Base-by-base conservation (phyloP, 2,888 invertebrate genomes). In the Anarsia innoxiella region DNA sequence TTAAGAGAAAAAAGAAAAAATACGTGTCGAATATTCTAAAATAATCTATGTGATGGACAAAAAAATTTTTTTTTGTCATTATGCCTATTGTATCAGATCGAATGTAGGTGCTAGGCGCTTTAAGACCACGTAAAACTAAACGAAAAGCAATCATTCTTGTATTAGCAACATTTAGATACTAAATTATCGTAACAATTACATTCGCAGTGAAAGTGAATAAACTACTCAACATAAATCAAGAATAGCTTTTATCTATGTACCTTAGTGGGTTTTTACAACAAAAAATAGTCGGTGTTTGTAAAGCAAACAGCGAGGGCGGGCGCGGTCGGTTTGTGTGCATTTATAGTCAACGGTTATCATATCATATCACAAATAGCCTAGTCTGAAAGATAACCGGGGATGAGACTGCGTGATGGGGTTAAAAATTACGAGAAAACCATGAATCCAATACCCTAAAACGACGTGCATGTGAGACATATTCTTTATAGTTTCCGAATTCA, bases 241-340 rank as follows among this genome's bases (percentile, higher is more conserved):
- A 32, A 32, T 23, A n/a, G 25, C 6, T 29, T 38, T 33, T 37
- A 36, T 41, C 23, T 31, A 14, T 27, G 14, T 39, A 15, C 27
- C 4, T 31, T 31, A 53, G 51, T 41, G 47, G 42, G 49, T 59
- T 56, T 55, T 40, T 16, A 29, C 11, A 15, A 51, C 48, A 53
- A 53, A 58, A 64, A 63, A 60, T 56, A 59, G 59, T 49, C 46
- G 48, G 47, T 73, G 73, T 75, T 76, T 76, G 69, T 56, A 46
- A 40, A 42, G 54, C 62, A 73, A 71, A 79, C 74, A 72, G 53
- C 48, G 62, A 73, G 75, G 73, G 78, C 73, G 76, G 79, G 76
- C 73, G 66, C 64, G 65, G 65, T 60, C 60, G 46, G 48, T 44
- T 41, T 39, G 40, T 66, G 64, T 73, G n/a, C n/a, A n/a, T n/a